Percentiles rank a stretch among this genome's conserved stretches.
Evolutionary conservation across 2,797 vertebrate genomes (phyloP).

Genomic region (Pogonophryne albipinna): DNA sequence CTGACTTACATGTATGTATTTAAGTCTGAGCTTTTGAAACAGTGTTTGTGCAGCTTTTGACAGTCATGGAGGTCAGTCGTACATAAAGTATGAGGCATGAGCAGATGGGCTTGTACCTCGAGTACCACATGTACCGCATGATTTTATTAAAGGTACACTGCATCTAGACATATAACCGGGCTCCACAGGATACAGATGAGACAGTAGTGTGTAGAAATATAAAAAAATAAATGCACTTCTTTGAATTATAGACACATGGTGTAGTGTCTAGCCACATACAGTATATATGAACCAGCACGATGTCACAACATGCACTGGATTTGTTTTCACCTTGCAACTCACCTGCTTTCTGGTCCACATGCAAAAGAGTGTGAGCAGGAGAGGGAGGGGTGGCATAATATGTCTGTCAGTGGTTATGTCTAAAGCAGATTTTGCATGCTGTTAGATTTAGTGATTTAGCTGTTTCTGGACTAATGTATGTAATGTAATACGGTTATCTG

Average conservation of each 20-base stretch:
- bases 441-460: not conserved
- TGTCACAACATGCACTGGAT: not conserved
- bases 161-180: not conserved
- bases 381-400: not conserved
- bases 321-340: not conserved
- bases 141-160: no score
- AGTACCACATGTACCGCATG: no score
- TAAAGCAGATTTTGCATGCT: not conserved
- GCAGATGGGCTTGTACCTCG: not conserved
- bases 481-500: no score
- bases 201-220: not conserved
- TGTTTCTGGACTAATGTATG: fast-evolving
- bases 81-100: not conserved
- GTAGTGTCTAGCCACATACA: no score
- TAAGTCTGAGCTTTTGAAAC: not conserved
- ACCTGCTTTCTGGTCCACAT: not conserved
- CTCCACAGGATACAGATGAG: not conserved
- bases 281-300: not conserved
- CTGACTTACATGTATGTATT: not conserved
- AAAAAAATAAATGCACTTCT: no score
- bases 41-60: conserved; percentile 1
- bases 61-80: not conserved
- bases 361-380: not conserved
- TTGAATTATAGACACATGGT: not conserved
- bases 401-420: not conserved